phyloP scores from a whole-genome alignment of 2,888 invertebrate species.

The Dimorphilus gyrociliatus region DNA sequence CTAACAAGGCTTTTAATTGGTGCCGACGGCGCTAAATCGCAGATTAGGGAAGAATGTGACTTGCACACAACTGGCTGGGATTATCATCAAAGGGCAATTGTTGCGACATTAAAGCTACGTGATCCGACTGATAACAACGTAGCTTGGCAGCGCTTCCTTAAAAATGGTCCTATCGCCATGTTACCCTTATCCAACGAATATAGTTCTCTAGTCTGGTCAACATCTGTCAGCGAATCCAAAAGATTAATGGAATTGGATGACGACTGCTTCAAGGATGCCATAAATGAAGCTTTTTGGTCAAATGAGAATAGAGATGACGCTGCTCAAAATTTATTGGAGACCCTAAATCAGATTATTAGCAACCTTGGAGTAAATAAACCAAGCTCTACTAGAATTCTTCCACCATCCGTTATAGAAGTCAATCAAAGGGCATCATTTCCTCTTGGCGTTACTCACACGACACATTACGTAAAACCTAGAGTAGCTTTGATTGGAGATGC shows the following conservation, averaged over 20 bases:
- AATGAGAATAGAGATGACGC: conserved; percentile 6
- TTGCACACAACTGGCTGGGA: conserved; percentile 62
- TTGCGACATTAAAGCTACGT: conserved; percentile 64
- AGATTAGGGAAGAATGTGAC: conserved; percentile 49
- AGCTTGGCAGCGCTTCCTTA: conserved; percentile 90
- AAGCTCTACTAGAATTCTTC: no score
- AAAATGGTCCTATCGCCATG: conserved; percentile 76
- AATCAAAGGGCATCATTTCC: conserved; percentile 67
- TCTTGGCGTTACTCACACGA: conserved; percentile 72
- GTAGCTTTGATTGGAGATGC: conserved; percentile 60
- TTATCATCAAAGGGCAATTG: conserved; percentile 77
- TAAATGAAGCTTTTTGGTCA: conserved; percentile 58
- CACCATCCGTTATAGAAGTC: conserved; percentile 51
- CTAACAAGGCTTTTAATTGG: conserved; percentile 51
- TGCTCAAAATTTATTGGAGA: conserved; percentile 5
- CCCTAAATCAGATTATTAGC: no score
- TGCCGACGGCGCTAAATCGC: conserved; percentile 81
- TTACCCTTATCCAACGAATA: conserved; percentile 55
- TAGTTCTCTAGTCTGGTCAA: conserved; percentile 90
- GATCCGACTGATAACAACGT: conserved; percentile 53
- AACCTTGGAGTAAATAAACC: no score
- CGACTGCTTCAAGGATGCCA: conserved; percentile 65
- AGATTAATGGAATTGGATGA: conserved; percentile 51
- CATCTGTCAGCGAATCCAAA: conserved; percentile 56
- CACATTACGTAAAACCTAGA: conserved; percentile 61